Evolutionary conservation across 2,797 vertebrate species (phyloP), one percentile per base, ranked within the genome.

Genomic region (Astyanax mexicanus): DNA sequence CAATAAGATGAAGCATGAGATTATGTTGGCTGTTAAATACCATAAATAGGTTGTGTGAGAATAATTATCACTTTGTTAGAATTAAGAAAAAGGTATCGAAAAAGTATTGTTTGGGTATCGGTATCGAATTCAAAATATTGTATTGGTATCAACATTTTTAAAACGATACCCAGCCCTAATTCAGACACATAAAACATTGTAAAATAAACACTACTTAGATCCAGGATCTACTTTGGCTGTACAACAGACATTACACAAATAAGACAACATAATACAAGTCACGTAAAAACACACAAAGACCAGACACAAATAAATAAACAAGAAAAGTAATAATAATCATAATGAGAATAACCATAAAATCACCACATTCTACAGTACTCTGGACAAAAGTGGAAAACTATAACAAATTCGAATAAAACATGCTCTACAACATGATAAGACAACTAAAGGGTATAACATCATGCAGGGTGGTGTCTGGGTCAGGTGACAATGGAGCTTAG

Each of bases 391-490:
- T 75, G 66, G 38, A 35, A 71, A 66, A n/a, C 47, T 23, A 49
- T 3, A 23, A 55, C 38, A 19, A 19, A 23, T 9, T 6, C 6
- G 13, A 62, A 12, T 38, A 62, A 72, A 15, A 37, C 69, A 74
- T 80, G 55, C 76, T 62, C 66, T 19, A 85, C 25, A 69, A 73
- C 57, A 85, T 73, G 67, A 86, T 84, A 78, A 80, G 69, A 77
- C 78, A 82, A 91, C 52, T 23, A 62, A 64, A 9, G 69, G 47
- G 69, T 2, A n/a, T n/a, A 51, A 60, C 11, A 9, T 81, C 84
- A 80, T 91, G 90, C 90, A 86, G 79, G 84, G 70, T 54, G 79
- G 51, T 47, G 70, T 21, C 71, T 38, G 2, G 52, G 55, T 21
- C 81, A 89, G 83, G 80, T 76, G 84, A 35, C 37, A 74, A 51